phyloP scores from a whole-genome alignment of 2,888 invertebrate genomes.

The Micropterix aruncella region DNA sequence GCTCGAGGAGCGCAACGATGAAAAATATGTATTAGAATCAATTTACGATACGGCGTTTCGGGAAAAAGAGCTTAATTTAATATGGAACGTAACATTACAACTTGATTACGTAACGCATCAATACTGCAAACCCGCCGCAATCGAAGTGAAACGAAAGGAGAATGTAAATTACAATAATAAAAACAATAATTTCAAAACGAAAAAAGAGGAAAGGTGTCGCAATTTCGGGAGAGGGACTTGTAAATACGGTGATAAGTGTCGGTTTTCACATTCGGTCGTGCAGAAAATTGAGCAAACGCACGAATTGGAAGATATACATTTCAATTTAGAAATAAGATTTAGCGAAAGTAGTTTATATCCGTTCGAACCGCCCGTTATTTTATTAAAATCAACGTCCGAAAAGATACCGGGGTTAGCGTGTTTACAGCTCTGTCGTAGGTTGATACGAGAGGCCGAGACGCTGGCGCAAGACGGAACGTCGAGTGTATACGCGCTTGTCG shows the following conservation, averaged over 20 bases:
- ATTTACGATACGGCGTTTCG: constrained; percentile 59
- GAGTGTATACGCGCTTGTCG: constrained; percentile 55
- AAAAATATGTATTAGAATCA: constrained; percentile 60
- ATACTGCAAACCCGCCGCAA: constrained; percentile 35
- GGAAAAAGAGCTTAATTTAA: constrained; percentile 49
- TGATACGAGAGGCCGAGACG: constrained; percentile 52
- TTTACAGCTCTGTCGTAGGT: constrained; percentile 48
- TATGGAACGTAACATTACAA: constrained; percentile 57
- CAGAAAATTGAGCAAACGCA: constrained; percentile 20
- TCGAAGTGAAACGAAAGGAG: constrained; percentile 24
- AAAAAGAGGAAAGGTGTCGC: constrained; percentile 45
- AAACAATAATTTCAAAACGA: constrained; percentile 26
- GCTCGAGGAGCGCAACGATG: constrained; percentile 52
- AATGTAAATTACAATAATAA: constrained; percentile 22
- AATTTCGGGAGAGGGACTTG: constrained; percentile 52
- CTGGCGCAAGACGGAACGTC: constrained; percentile 56
- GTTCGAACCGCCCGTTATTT: constrained; percentile 56
- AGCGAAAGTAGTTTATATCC: constrained; percentile 57
- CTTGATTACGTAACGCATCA: constrained; percentile 48
- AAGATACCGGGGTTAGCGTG: constrained; percentile 48
- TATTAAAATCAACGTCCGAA: constrained; percentile 42
- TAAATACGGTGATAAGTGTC: constrained; percentile 59
- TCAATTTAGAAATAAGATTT: constrained; percentile 62
- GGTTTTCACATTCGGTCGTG: constrained; percentile 51
- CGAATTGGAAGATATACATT: constrained; percentile 30